A percentile compares a stretch with the other conserved stretches of the same genome.
These are phyloP conservation scores for Oceanites oceanicus DNA, from an alignment of 2,113 vertebrate species.

Conservation along the genomic window DNA sequence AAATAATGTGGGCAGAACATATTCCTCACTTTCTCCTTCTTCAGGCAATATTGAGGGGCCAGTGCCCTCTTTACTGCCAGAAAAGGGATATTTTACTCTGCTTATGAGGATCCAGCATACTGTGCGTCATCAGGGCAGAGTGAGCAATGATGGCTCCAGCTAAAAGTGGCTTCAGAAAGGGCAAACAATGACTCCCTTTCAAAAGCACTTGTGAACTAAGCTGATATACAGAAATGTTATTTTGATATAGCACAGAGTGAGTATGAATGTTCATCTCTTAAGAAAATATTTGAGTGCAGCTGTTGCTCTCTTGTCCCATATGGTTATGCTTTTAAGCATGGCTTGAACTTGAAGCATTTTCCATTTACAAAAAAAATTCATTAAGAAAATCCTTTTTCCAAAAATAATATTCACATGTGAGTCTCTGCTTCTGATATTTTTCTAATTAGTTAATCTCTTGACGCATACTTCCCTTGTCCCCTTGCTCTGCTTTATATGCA, in stretches of 20 bases:
- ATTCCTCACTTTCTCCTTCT: background rate
- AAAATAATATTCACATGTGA: conserved; percentile 57
- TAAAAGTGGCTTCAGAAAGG: conserved; percentile 3
- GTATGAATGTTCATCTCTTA: conserved; percentile 26
- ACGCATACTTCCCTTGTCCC: conserved; percentile 2
- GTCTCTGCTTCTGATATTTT: conserved; percentile 58
- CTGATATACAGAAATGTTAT: conserved; percentile 1
- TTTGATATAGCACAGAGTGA: conserved; percentile 5
- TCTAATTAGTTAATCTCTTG: conserved; percentile 55
- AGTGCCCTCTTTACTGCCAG: background rate
- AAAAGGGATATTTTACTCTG: background rate
- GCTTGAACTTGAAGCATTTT: conserved; percentile 66
- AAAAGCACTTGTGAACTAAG: conserved; percentile 4
- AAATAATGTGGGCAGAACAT: background rate
- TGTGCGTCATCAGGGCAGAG: background rate
- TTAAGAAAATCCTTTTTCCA: conserved; percentile 52
- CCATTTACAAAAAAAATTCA: conserved; percentile 52
- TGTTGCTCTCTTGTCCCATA: conserved; percentile 64
- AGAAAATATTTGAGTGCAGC: conserved; percentile 68
- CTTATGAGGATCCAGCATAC: background rate
- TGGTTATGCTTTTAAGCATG: conserved; percentile 63
- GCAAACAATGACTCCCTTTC: background rate
- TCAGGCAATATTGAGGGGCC: background rate
- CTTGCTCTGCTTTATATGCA: background rate
- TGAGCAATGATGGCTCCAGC: background rate